These are phyloP conservation scores for Perca schrenkii DNA, from an alignment of 2,113 vertebrate species.

Conservation along the genomic window DNA sequence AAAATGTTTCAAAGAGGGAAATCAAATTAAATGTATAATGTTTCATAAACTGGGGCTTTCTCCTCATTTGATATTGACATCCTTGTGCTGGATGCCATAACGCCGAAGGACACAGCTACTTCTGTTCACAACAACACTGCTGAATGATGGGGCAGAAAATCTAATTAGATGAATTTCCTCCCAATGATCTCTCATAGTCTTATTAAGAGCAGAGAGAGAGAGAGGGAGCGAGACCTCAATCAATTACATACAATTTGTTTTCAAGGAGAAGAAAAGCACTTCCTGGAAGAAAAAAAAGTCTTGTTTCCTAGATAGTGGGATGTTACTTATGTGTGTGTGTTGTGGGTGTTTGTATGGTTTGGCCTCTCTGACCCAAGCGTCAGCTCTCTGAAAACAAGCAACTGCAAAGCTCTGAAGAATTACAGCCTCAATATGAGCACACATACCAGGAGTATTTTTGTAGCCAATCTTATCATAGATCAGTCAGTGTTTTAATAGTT, in stretches of 20 bases:
- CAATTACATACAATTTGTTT: conserved; percentile 60
- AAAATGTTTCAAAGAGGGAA: conserved; percentile 57
- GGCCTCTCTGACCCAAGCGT: conserved; percentile 27
- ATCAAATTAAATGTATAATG: conserved; percentile 69
- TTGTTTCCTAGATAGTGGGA: conserved; percentile 32
- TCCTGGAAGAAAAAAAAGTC: conserved; percentile 58
- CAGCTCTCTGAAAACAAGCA: not conserved
- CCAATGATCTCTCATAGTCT: conserved; percentile 72
- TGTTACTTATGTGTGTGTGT: conserved; percentile 2
- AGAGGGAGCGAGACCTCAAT: conserved; percentile 24
- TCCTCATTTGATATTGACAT: conserved; percentile 67
- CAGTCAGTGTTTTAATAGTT: not conserved
- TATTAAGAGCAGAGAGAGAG: conserved; percentile 47
- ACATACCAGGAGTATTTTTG: not conserved
- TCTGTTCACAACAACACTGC: conserved; percentile 69
- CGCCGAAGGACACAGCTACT: conserved; percentile 56
- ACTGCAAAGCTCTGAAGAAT: not conserved
- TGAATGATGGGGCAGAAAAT: conserved; percentile 74
- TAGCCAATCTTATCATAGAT: not conserved
- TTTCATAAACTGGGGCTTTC: conserved; percentile 59
- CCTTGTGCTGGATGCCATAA: conserved; percentile 51
- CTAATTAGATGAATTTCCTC: conserved; percentile 84
- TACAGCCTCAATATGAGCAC: not conserved
- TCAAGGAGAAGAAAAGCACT: conserved; percentile 51
- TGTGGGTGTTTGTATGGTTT: conserved; percentile 11